Percentiles rank a stretch among this genome's conserved stretches.
phyloP scores from a whole-genome alignment of 2,797 vertebrate species.

The Macropodus opercularis region DNA sequence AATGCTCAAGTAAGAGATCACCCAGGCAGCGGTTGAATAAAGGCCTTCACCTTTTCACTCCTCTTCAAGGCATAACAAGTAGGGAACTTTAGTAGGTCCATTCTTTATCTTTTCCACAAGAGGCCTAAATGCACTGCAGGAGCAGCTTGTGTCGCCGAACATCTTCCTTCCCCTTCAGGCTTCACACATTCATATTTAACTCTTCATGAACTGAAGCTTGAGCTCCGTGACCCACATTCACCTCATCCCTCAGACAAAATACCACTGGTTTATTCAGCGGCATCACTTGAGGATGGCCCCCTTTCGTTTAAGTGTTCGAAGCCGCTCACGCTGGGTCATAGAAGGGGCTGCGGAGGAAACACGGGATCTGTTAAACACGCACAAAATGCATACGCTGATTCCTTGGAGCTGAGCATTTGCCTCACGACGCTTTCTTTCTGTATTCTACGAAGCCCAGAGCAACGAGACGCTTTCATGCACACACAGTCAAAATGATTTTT shows the following conservation, averaged over 20 bases:
- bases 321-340: background rate
- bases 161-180: conserved; percentile 25
- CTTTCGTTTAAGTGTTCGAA: conserved; percentile 5
- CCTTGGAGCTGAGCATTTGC: conserved; percentile 17
- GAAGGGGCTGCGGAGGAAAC: background rate
- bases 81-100: background rate
- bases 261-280: conserved; percentile 7
- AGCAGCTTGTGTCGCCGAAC: conserved; percentile 4
- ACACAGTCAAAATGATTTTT: background rate
- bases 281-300: conserved; percentile 7
- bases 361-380: conserved; percentile 7
- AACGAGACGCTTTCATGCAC: background rate
- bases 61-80: background rate
- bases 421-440: background rate
- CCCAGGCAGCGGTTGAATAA: background rate
- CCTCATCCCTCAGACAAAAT: conserved; percentile 23
- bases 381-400: conserved; percentile 6
- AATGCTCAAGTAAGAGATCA: background rate
- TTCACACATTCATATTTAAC: conserved; percentile 33
- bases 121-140: background rate
- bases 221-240: conserved; percentile 58
- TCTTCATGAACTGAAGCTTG: conserved; percentile 35
- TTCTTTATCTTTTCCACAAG: background rate
- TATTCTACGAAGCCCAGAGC: background rate
- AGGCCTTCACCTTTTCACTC: conserved; percentile 10